Base-by-base conservation (phyloP, 2,888 invertebrate genomes). In the Tigriopus californicus region DNA sequence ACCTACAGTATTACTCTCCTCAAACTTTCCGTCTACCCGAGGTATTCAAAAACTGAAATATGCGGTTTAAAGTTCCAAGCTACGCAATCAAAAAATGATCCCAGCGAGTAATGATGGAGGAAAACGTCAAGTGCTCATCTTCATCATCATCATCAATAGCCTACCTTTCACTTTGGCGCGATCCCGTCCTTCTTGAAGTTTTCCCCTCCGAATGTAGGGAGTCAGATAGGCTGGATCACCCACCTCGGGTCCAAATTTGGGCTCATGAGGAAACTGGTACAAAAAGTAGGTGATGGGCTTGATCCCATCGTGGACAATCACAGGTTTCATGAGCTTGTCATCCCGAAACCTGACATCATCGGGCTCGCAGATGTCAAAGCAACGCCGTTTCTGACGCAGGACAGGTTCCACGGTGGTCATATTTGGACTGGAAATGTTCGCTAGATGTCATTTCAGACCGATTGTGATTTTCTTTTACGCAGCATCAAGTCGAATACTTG, bases 201-300 rank as follows among this genome's bases (percentile, higher is more conserved):
- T 64, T 13, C 69, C 69, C 10, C 63, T 64, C 62, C 69, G 66
- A 15, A 72, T 67, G 57, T 65, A 68, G 1, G 70, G 69, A 1
- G 70, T 69, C 1, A 72, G 64, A 61, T 68, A 70, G 20, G 71
- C 62, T 0, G 71, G 69, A 25, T 69, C 58, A 6, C 70, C 70
- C 2, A 49, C 49, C 11, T 49, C 49, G 5, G 13, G 13, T 3
- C 12, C 22, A 11, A 49, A 49, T 22, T 49, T 22, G 49, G 56
- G 56, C 56, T 56, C 56, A 11, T 56, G 18, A 18, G 56, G 56
- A 20, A 56, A 56, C 18, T 22, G 25, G 44, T 41, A 56, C n/a
- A 56, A 22, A 24, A 41, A 56, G 24, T 42, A 56, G 5, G 18
- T 56, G 2, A 12, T 56, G 22, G 40, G 41, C 15, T 18, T 15